Percentiles rank a stretch among this genome's conserved stretches.
phyloP scores from a whole-genome alignment of 2,797 vertebrate species.

The Tachyglossus aculeatus region DNA sequence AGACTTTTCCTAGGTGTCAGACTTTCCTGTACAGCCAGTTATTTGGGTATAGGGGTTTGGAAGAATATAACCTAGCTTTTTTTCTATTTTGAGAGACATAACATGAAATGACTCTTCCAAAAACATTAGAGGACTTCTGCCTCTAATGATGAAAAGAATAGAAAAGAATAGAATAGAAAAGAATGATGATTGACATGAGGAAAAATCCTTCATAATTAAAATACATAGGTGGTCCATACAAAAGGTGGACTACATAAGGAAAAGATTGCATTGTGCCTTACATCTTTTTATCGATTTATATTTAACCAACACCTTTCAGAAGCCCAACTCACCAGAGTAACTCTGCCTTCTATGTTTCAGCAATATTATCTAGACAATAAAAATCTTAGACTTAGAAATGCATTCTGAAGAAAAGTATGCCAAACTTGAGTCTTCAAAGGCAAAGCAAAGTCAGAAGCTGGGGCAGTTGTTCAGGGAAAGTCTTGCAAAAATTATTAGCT shows the following conservation, averaged over 20 bases:
- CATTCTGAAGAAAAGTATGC: neutral
- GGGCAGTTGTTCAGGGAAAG: too few relatives aligned
- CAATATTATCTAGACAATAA: neutral
- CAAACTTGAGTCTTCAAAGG: neutral
- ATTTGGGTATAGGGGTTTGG: neutral
- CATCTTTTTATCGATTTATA: conserved; percentile 3
- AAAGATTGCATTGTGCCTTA: neutral
- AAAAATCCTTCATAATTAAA: neutral
- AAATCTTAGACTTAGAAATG: neutral
- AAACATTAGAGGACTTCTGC: neutral
- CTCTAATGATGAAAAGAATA: too few relatives aligned
- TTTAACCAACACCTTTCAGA: neutral
- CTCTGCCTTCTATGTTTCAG: neutral
- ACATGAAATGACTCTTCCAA: neutral
- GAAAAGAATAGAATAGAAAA: too few relatives aligned
- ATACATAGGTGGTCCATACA: neutral
- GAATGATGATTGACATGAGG: neutral
- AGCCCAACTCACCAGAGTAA: neutral
- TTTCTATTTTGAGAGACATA: conserved; percentile 22
- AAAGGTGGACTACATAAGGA: neutral
- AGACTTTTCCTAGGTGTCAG: neutral
- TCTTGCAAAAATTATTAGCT: too few relatives aligned
- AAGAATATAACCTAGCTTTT: conserved; percentile 8
- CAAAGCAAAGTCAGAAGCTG: neutral
- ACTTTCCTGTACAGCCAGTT: neutral